These are phyloP conservation scores for Myotis yumanensis DNA, from an alignment of 2,113 vertebrate genomes.

Conservation along the genomic window DNA sequence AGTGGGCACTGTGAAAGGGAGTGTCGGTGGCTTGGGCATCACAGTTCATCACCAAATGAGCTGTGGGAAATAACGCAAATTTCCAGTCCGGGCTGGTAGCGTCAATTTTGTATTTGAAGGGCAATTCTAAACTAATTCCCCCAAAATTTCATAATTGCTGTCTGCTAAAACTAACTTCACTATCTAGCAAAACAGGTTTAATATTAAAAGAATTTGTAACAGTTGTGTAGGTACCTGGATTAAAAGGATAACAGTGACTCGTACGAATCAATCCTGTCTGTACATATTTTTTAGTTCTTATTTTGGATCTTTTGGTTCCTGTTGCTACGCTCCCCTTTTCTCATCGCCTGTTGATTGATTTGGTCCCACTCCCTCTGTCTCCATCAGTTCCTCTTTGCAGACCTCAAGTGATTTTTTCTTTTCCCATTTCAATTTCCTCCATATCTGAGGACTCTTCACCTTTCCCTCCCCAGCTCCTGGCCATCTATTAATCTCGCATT, in stretches of 20 bases:
- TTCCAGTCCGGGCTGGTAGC: not conserved
- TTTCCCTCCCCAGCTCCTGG: not conserved
- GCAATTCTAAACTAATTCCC: not conserved
- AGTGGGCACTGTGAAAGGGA: not conserved
- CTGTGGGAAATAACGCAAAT: not conserved
- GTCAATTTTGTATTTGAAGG: not conserved
- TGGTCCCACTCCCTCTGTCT: not conserved
- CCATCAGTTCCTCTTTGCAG: not conserved
- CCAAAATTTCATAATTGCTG: not conserved
- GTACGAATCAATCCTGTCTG: not conserved
- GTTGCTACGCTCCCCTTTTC: not conserved
- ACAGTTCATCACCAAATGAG: not conserved
- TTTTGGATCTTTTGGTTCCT: not conserved
- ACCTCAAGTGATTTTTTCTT: not conserved
- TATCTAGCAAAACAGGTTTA: not conserved
- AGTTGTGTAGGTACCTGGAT: not conserved
- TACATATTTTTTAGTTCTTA: not conserved
- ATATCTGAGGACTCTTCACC: not conserved
- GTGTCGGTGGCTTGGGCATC: not conserved
- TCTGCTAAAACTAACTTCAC: not conserved
- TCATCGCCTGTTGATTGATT: not conserved
- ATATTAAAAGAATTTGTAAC: slow-evolving; percentile 6
- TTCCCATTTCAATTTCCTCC: not conserved
- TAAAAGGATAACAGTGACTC: not conserved
- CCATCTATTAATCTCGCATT: not conserved